Evolutionary conservation across 1,140 invertebrate species (phyloP).

Genomic region (Drosophila ohnishii): DNA sequence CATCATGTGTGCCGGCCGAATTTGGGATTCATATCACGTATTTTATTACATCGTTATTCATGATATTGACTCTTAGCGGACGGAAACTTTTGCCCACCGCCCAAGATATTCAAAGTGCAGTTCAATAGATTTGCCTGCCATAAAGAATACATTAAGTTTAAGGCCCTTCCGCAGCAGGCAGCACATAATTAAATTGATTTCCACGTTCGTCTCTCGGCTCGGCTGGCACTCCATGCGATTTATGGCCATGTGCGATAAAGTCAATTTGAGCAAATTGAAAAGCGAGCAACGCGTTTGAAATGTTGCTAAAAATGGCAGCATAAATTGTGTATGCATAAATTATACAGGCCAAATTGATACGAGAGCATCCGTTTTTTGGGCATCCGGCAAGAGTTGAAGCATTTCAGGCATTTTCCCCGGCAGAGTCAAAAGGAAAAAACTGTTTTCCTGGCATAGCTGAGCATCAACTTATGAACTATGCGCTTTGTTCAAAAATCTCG

Average conservation of each 20-base stretch:
- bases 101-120: slow-evolving; percentile 74
- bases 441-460: slow-evolving; percentile 36
- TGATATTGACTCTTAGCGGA: slow-evolving; percentile 60
- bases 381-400: slow-evolving; percentile 28
- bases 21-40: slow-evolving; percentile 77
- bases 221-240: slow-evolving; percentile 35
- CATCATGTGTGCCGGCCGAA: slow-evolving; percentile 53
- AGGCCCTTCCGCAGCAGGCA: slow-evolving; percentile 26
- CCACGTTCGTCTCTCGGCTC: slow-evolving; percentile 9
- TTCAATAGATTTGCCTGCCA: slow-evolving; percentile 73
- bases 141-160: slow-evolving; percentile 76
- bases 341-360: slow-evolving; percentile 50
- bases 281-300: slow-evolving; percentile 51
- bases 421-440: not conserved
- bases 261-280: slow-evolving; percentile 71
- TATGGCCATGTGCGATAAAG: slow-evolving; percentile 57
- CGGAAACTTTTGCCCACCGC: slow-evolving; percentile 34
- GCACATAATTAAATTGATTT: slow-evolving; percentile 78
- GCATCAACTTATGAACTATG: slow-evolving; percentile 69
- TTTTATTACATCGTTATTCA: slow-evolving; percentile 82
- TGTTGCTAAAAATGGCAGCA: slow-evolving; percentile 67
- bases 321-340: slow-evolving; percentile 72
- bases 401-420: slow-evolving; percentile 51
- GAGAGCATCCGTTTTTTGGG: slow-evolving; percentile 34
- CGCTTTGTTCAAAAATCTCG: slow-evolving; percentile 42